These are phyloP conservation scores for Carapus acus DNA, from an alignment of 2,797 vertebrate species.

Conservation along the genomic window DNA sequence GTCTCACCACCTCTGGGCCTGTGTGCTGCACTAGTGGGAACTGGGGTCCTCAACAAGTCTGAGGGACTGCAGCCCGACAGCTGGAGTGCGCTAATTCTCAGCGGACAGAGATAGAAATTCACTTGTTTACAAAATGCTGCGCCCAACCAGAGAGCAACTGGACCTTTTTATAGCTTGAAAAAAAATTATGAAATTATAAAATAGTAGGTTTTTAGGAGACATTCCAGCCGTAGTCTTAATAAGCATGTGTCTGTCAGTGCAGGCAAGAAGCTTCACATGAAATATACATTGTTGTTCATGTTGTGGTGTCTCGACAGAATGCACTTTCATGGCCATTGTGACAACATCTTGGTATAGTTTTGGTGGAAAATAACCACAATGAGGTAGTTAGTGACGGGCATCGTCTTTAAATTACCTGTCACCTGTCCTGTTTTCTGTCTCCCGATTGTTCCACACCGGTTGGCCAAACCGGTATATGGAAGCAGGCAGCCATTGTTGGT, in stretches of 20 bases:
- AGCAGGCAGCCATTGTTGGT: slow-evolving; percentile 59
- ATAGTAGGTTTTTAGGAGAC: too few species aligned
- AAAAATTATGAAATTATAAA: too few species aligned
- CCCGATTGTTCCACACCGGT: slow-evolving; percentile 63
- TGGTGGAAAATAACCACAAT: slow-evolving; percentile 1
- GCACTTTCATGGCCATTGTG: slow-evolving; percentile 19
- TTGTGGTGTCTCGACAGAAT: neutral
- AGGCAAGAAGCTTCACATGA: too few species aligned
- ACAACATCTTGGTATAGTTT: slow-evolving; percentile 10
- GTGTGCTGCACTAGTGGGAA: slow-evolving; percentile 70
- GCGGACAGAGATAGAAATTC: slow-evolving; percentile 27
- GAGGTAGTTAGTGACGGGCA: slow-evolving; percentile 24
- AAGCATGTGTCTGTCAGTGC: too few species aligned
- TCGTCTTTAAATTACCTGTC: slow-evolving; percentile 67
- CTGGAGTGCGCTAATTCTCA: slow-evolving; percentile 55
- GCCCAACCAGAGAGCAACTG: slow-evolving; percentile 23
- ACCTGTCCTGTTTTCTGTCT: slow-evolving; percentile 50
- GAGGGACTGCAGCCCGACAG: slow-evolving; percentile 56
- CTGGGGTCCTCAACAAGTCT: slow-evolving; percentile 64
- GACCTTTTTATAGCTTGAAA: neutral
- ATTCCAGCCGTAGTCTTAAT: too few species aligned
- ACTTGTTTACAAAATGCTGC: slow-evolving; percentile 12
- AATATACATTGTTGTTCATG: too few species aligned
- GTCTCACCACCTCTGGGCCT: slow-evolving; percentile 74
- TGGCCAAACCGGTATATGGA: slow-evolving; percentile 45